These are phyloP conservation scores for Phaonia tiefii DNA, from an alignment of 2,888 invertebrate genomes.

Conservation along the genomic window DNA sequence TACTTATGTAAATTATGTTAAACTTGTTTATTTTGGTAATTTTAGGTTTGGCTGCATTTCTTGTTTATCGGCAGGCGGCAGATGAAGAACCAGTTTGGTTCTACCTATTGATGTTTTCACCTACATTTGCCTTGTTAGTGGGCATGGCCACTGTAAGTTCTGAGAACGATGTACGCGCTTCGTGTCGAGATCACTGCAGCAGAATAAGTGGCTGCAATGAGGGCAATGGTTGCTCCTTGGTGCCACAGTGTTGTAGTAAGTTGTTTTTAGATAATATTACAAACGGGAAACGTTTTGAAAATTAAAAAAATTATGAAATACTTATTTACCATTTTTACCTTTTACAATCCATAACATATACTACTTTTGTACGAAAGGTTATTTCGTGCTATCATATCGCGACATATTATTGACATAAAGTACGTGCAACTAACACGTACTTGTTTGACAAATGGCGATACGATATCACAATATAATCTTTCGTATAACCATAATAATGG, in stretches of 20 bases:
- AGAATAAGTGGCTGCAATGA: conserved; percentile 57
- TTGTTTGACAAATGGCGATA: too few relatives aligned
- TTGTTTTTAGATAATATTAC: conserved; percentile 32
- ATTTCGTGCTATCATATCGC: too few relatives aligned
- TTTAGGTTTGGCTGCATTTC: conserved; percentile 69
- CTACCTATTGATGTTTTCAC: conserved; percentile 70
- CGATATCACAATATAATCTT: too few relatives aligned
- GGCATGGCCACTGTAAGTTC: conserved; percentile 73
- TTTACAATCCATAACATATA: background rate
- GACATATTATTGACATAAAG: too few relatives aligned
- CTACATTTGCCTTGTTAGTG: conserved; percentile 73
- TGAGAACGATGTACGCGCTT: conserved; percentile 62
- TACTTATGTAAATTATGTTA: too few relatives aligned
- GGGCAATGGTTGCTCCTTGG: conserved; percentile 69
- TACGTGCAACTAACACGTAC: too few relatives aligned
- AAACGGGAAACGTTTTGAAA: background rate
- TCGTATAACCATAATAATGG: too few relatives aligned
- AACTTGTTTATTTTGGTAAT: too few relatives aligned
- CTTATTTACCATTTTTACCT: background rate
- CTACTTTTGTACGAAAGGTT: too few relatives aligned
- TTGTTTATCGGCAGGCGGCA: conserved; percentile 73
- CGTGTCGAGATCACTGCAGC: conserved; percentile 68
- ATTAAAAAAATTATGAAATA: background rate
- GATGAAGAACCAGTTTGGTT: conserved; percentile 70
- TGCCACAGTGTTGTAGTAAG: conserved; percentile 72